Evolutionary conservation across 1,140 invertebrate species (phyloP), one percentile per base, ranked within the genome.

Genomic region (Anastrepha ludens): DNA sequence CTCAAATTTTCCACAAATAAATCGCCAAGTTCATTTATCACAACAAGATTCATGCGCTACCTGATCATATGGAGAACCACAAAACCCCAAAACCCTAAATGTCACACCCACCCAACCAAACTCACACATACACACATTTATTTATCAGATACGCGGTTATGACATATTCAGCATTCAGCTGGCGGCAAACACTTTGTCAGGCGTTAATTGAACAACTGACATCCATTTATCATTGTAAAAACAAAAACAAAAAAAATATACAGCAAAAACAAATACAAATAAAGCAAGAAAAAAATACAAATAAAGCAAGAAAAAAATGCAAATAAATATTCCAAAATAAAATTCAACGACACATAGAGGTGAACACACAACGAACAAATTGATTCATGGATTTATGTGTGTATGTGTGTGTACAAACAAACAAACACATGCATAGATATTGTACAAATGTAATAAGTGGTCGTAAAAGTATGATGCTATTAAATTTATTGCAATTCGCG

Each of bases 191-290:
- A 85, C 39, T 85, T 85, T 85, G 81, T 85, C 81, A 62, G 81
- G 81, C 81, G 81, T 85, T 85, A 85, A 85, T 85, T 85, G 81
- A 62, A 85, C 44, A 85, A 85, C 81, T 85, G 81, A 85, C 81
- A 85, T 17, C 81, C 81, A 62, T 85, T 85, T 85, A 6, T 85
- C 81, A 85, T 85, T 58, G 47, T 50, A 44, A 15, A 58, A 39
- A 44, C 3, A 44, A 74, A 29, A 67, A 29, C 3, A 67, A 67
- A 67, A 41, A 15, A 13, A 39, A 2, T 13, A 41, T 15, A 62
- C 17, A 62, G 17, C 11, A 62, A 62, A 4, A 62, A 62, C 11
- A 62, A 62, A 55, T 29, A n/a, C n/a, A 55, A 55, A 55, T 29
- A 2, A 29, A 29, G 17, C 17, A 65, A 65, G 29, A 29, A 65